These are phyloP conservation scores for Enhydra lutris DNA, from an alignment of 2,113 vertebrate genomes.

Conservation along the genomic window DNA sequence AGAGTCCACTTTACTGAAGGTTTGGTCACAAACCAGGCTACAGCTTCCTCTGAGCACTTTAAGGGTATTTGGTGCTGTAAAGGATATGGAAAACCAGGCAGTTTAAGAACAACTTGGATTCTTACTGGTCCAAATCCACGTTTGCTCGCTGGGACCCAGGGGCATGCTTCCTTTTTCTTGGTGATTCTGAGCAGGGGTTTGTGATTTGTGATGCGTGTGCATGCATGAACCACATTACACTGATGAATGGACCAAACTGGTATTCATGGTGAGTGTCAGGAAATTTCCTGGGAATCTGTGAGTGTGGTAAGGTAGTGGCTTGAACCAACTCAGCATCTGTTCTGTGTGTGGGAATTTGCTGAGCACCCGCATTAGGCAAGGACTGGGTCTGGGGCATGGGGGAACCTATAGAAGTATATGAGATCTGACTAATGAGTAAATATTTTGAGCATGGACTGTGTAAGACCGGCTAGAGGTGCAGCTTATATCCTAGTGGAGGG, in stretches of 20 bases:
- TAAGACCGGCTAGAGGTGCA: not conserved
- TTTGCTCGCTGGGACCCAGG: not conserved
- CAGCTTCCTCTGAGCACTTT: not conserved
- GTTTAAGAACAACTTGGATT: not conserved
- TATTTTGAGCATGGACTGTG: not conserved
- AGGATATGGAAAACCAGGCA: not conserved
- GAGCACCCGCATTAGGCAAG: not conserved
- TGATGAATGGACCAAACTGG: no score
- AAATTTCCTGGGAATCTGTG: not conserved
- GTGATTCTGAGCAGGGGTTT: not conserved
- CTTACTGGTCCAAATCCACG: not conserved
- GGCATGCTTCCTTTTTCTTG: not conserved
- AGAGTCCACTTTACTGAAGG: not conserved
- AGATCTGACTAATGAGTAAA: not conserved
- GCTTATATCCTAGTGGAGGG: not conserved
- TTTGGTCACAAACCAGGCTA: not conserved
- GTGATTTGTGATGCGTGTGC: no score
- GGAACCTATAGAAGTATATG: not conserved
- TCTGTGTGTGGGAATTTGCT: not conserved
- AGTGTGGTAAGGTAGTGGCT: not conserved
- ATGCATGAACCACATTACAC: no score
- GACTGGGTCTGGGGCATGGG: not conserved
- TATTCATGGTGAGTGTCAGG: no score
- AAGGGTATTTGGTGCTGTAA: not conserved
- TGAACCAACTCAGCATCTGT: not conserved